These are phyloP conservation scores for Sarcophaga rosellei DNA, from an alignment of 2,888 invertebrate genomes.

Conservation along the genomic window DNA sequence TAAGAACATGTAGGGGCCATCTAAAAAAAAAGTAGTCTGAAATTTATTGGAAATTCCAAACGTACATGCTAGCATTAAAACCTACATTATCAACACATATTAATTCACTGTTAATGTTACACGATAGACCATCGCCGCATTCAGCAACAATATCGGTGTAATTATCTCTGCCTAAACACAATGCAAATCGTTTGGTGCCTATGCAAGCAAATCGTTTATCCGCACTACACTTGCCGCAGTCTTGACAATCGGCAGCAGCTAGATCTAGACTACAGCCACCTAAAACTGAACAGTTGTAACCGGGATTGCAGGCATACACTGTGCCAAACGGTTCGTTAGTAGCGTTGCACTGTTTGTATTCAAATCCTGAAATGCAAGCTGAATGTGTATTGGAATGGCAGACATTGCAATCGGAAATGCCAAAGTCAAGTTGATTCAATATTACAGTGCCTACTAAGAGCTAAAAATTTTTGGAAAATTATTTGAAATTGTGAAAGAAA, in stretches of 20 bases:
- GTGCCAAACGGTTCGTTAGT: conserved; percentile 56
- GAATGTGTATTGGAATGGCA: conserved; percentile 52
- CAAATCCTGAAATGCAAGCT: conserved; percentile 66
- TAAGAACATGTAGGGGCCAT: conserved; percentile 67
- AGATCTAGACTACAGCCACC: background rate
- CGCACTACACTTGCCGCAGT: conserved; percentile 66
- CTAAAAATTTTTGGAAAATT: background rate
- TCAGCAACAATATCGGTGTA: conserved; percentile 61
- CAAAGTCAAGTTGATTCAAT: background rate
- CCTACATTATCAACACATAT: conserved; percentile 66
- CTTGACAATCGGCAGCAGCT: conserved; percentile 37
- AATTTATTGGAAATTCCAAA: background rate
- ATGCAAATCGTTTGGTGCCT: conserved; percentile 67
- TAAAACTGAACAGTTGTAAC: conserved; percentile 66
- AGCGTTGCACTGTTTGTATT: conserved; percentile 57
- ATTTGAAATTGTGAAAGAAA: background rate
- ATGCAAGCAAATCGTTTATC: conserved; percentile 69
- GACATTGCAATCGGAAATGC: conserved; percentile 68
- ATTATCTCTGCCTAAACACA: conserved; percentile 66
- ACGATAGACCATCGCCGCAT: conserved; percentile 63
- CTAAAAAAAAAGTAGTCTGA: background rate
- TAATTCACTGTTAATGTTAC: conserved; percentile 60
- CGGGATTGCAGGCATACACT: conserved; percentile 66
- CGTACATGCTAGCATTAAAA: background rate
- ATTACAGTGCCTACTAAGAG: background rate